These are phyloP conservation scores for Cepaea nemoralis DNA, from an alignment of 1,140 invertebrate species.

Conservation along the genomic window DNA sequence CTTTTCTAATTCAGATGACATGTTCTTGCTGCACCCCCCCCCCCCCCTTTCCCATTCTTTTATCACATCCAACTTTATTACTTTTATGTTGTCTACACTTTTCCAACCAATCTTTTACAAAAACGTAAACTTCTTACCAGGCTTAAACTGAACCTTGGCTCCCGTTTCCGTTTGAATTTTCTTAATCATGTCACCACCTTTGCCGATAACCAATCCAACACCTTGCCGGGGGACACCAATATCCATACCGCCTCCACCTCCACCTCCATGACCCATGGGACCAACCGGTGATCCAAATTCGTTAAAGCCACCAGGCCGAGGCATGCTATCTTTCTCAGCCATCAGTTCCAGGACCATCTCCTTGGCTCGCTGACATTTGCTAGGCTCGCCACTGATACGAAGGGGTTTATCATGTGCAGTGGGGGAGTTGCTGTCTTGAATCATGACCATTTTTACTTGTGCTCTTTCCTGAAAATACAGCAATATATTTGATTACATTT, in stretches of 20 bases:
- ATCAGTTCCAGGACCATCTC: constrained; percentile 93
- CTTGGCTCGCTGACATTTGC: constrained; percentile 88
- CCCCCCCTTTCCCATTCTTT: no score
- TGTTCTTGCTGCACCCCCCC: no score
- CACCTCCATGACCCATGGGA: constrained; percentile 40
- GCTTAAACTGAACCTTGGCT: constrained; percentile 88
- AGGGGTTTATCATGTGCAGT: constrained; percentile 84
- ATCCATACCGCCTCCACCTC: constrained; percentile 48
- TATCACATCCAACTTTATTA: no score
- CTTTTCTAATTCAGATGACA: no score
- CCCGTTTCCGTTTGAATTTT: constrained; percentile 94
- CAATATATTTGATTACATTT: no score
- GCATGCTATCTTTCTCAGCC: constrained; percentile 67
- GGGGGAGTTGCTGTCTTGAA: constrained; percentile 85
- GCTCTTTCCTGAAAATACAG: constrained; percentile 72
- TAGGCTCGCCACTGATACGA: constrained; percentile 92
- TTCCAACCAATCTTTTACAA: no score
- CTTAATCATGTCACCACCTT: constrained; percentile 96
- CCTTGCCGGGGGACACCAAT: constrained; percentile 83
- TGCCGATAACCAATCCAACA: constrained; percentile 88
- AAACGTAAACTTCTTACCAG: constrained; percentile 56
- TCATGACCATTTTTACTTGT: constrained; percentile 98
- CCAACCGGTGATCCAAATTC: constrained; percentile 44
- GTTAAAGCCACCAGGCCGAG: constrained; percentile 43
- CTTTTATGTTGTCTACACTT: no score